phyloP scores from a whole-genome alignment of 2,113 vertebrate species.

The Burhinus bistriatus region DNA sequence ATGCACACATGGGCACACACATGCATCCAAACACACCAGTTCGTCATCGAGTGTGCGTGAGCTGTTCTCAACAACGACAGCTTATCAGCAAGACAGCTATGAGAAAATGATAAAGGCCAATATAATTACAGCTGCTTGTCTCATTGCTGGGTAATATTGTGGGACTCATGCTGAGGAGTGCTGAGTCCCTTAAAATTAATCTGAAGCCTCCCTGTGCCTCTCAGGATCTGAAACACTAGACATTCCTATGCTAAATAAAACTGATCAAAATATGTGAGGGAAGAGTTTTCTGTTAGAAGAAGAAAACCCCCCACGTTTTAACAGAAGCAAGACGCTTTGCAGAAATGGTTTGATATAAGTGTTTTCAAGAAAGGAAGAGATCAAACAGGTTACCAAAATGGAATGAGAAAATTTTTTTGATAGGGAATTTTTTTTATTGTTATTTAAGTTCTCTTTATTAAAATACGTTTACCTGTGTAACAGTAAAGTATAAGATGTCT shows the following conservation, averaged over 20 bases:
- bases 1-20: rapidly evolving
- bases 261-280: neutral
- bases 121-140: constrained; percentile 10
- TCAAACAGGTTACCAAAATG: neutral
- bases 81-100: neutral
- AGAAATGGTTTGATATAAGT: neutral
- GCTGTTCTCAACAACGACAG: neutral
- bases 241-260: neutral
- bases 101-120: neutral
- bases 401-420: neutral
- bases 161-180: neutral
- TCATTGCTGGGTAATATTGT: neutral
- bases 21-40: rapidly evolving
- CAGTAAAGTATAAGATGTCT: neutral
- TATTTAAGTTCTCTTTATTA: neutral
- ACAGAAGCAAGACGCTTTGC: neutral
- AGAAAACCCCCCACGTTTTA: neutral
- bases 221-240: neutral
- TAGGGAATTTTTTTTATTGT: neutral
- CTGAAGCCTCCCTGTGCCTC: neutral
- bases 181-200: neutral
- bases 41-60: neutral
- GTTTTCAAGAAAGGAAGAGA: neutral
- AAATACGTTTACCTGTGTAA: neutral
- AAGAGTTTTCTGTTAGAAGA: neutral